Percentiles rank a stretch among this genome's conserved stretches.
Evolutionary conservation across 2,797 vertebrate genomes (phyloP).

Genomic region (Smutsia temminckii): DNA sequence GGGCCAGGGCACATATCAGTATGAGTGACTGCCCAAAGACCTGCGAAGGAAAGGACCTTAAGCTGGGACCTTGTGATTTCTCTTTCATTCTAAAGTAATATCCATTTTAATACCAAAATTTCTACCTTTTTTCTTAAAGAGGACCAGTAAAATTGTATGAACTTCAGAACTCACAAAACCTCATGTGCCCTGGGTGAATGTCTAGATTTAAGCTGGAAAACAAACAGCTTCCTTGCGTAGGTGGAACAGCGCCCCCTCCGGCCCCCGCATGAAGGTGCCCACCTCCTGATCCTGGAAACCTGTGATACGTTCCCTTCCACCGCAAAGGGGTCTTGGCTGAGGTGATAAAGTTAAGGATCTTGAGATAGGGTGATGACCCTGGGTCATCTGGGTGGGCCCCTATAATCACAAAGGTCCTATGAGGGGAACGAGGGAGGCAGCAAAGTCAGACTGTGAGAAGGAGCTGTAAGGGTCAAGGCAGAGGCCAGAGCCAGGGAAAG

Average conservation of each 20-base stretch:
- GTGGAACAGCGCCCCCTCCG: rapidly evolving
- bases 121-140: neutral
- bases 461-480: neutral
- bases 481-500: neutral
- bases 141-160: neutral
- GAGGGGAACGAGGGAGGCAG: neutral
- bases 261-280: neutral
- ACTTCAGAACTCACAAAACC: neutral
- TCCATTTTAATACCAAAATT: neutral
- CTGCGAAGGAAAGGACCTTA: neutral
- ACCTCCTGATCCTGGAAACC: neutral
- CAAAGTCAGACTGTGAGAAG: neutral
- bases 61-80: neutral
- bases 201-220: neutral
- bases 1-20: neutral
- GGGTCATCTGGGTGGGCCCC: too few species aligned
- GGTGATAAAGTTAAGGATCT: neutral
- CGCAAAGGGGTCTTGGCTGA: neutral
- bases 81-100: neutral
- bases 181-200: neutral
- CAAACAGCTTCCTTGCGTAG: neutral
- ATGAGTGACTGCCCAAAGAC: neutral
- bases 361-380: neutral
- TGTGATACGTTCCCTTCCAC: neutral
- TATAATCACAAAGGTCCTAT: neutral